phyloP scores from a whole-genome alignment of 1,140 invertebrate species.

The Hyphantria cunea region DNA sequence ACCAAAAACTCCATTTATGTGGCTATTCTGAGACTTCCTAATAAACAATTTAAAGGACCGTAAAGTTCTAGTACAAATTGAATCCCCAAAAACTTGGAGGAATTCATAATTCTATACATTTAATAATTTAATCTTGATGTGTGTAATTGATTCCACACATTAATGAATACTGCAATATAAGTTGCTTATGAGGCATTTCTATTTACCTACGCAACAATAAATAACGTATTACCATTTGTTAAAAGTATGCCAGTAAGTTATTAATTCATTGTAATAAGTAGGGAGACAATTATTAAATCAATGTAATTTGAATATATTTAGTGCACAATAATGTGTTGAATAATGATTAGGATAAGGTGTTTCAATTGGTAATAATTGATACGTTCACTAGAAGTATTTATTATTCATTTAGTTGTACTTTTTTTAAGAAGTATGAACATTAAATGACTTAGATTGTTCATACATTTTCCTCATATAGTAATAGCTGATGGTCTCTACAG shows the following conservation, averaged over 20 bases:
- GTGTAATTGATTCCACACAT: slow-evolving; percentile 14
- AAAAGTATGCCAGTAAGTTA: slow-evolving; percentile 11
- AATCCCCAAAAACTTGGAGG: not conserved
- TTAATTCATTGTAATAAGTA: slow-evolving; percentile 12
- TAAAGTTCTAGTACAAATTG: slow-evolving; percentile 23
- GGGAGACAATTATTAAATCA: slow-evolving; percentile 17
- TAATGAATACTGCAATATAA: slow-evolving; percentile 1
- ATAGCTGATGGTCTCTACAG: too few relatives aligned
- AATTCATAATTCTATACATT: too few relatives aligned
- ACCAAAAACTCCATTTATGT: not conserved
- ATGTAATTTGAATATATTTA: slow-evolving; percentile 2
- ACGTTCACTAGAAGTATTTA: not conserved
- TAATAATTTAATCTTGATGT: slow-evolving; percentile 19
- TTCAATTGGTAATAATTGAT: not conserved
- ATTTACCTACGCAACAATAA: slow-evolving; percentile 9
- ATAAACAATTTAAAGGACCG: slow-evolving; percentile 9
- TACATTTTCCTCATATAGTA: too few relatives aligned
- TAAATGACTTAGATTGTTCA: too few relatives aligned
- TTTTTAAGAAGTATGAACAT: too few relatives aligned
- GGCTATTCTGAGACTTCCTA: not conserved
- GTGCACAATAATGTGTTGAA: slow-evolving; percentile 8
- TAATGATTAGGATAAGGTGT: slow-evolving; percentile 20
- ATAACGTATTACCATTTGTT: slow-evolving; percentile 7
- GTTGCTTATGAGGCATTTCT: slow-evolving; percentile 22
- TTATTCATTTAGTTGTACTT: too few relatives aligned